Percentiles rank a stretch among this genome's conserved stretches.
Conservation (phyloP, 2,888 invertebrate species). For the Pristionchus fissidentatus region DNA sequence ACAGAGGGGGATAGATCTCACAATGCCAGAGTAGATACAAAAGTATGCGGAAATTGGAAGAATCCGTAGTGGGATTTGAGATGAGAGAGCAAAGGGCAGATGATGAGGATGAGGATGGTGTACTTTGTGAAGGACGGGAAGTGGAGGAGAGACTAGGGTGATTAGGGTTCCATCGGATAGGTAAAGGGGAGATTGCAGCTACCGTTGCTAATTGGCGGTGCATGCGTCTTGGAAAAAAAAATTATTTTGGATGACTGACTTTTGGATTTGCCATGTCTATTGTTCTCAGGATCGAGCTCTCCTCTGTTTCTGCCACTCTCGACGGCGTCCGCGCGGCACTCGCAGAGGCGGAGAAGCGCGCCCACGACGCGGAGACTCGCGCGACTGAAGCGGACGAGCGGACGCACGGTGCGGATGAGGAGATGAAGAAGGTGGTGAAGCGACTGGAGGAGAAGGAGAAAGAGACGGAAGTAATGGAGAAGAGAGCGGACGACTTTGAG, state of each 20-base stretch:
- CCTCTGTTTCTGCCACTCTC: too few species aligned
- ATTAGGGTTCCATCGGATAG: background rate
- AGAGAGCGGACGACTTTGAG: conserved; percentile 37
- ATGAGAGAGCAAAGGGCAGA: background rate
- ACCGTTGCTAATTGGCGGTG: too few species aligned
- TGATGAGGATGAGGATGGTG: too few species aligned
- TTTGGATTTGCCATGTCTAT: background rate
- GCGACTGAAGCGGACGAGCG: conserved; percentile 11
- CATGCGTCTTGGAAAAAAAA: background rate
- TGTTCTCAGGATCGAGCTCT: too few species aligned
- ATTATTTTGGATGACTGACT: background rate
- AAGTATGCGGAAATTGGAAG: background rate
- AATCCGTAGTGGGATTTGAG: background rate
- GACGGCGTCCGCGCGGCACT: background rate
- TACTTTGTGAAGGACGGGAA: background rate
- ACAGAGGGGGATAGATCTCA: background rate
- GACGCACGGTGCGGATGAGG: background rate
- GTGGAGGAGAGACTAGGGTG: background rate
- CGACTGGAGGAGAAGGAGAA: conserved; percentile 50
- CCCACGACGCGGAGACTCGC: background rate
- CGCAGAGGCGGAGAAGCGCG: conserved; percentile 6
- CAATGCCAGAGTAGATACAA: background rate
- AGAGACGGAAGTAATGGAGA: conserved; percentile 20
- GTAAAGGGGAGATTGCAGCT: too few species aligned
- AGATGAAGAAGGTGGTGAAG: conserved; percentile 43